Evolutionary conservation across 2,888 invertebrate species (phyloP).

Genomic region (Cantharis rufa): DNA sequence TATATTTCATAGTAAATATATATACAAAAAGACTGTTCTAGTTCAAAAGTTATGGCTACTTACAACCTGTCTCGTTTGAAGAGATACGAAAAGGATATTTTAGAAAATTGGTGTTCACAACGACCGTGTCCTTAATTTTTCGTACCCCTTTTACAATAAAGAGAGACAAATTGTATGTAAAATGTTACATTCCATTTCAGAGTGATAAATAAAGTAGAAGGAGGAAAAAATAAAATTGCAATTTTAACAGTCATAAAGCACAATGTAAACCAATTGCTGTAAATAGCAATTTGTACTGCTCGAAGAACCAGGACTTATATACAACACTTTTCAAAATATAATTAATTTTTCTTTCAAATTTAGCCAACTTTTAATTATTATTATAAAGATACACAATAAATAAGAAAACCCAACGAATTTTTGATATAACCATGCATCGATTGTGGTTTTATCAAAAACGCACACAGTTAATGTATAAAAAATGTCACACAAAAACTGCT

Average conservation of each 20-base stretch:
- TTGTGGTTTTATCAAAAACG: constrained; percentile 41
- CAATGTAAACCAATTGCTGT: not conserved
- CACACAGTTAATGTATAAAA: constrained; percentile 47
- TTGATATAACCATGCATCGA: constrained; percentile 5
- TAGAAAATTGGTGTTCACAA: not conserved
- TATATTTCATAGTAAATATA: constrained; percentile 39
- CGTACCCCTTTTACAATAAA: not conserved
- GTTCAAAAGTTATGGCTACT: constrained; percentile 1
- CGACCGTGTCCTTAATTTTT: not conserved
- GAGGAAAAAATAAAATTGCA: constrained; percentile 16
- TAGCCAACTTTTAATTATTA: not conserved
- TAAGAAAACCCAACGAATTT: not conserved
- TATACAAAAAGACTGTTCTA: constrained; percentile 39
- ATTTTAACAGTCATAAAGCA: not conserved
- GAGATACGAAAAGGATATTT: not conserved
- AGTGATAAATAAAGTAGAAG: constrained; percentile 22
- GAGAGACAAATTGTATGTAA: constrained; percentile 17
- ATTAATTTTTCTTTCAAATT: not conserved
- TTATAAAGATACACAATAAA: not conserved
- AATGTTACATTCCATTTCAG: constrained; percentile 25
- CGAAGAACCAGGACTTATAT: not conserved
- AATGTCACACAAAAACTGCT: constrained; percentile 48
- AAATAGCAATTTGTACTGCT: constrained; percentile 24
- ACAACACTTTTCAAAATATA: not conserved
- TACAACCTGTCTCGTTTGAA: not conserved